Base-by-base conservation (phyloP, 1,140 invertebrate species). In the Panulirus ornatus region DNA sequence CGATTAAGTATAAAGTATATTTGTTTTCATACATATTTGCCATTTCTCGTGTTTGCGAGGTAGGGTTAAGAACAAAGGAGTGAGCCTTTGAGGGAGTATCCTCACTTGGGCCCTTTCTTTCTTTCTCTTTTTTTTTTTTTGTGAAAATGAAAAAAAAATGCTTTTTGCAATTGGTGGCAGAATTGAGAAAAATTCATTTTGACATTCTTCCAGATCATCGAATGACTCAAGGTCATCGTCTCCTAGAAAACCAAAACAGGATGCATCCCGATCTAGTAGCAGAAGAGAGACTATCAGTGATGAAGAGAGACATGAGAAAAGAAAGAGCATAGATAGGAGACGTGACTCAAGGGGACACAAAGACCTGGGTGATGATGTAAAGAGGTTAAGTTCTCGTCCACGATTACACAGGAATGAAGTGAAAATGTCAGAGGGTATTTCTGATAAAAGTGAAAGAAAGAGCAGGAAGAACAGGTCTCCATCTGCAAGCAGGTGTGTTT, bases 341-440 rank as follows among this genome's bases (percentile, higher is more conserved):
- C n/a, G 40, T 34, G 78, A 54, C 1, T 82, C 78, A n/a, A 54
- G 38, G 30, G 63, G 40, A 11, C 34, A 63, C 42, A 88, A 44
- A 71, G 47, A 30, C 27, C 42, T 19, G 27, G 8, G 0, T 84
- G 87, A 89, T 6, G 79, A 82, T 0, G 42, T 42, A 6, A 89
- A 75, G 38, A 81, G 76, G 30, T 42, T 51, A 22, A 42, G 54
- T 16, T 58, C 79, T 51, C 40, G 81, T 27, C 79, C 84, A 1
- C 75, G 38, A 14, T 34, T 89, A 27, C 40, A 27, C 44, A 75
- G 87, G 30, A 89, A 89, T 63, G 87, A 89, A 27, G 66, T 83
- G 11, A 89, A 73, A 58, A 79, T 75, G 14, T 27, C 38, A 16
- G 42, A 75, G 14, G 58, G 38, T 27, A 54, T 73, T 2, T 30